Percentiles rank a stretch among this genome's conserved stretches.
These are phyloP conservation scores for Anadara kagoshimensis DNA, from an alignment of 1,140 invertebrate genomes.

Conservation along the genomic window DNA sequence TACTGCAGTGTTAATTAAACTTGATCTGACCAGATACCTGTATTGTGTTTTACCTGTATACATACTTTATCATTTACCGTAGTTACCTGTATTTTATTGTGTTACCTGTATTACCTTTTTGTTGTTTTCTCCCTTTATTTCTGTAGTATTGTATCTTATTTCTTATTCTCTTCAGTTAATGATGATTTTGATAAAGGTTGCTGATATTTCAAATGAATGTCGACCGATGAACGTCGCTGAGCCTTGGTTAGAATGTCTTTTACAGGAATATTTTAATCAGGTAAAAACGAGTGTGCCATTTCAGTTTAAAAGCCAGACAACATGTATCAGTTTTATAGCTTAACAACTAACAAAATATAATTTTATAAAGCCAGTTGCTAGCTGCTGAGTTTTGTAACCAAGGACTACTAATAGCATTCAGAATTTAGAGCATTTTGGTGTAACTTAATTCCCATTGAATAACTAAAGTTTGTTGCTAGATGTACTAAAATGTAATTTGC, in stretches of 20 bases:
- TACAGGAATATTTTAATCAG: constrained; percentile 76
- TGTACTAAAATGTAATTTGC: too few relatives aligned
- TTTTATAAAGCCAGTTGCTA: too few relatives aligned
- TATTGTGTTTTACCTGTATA: too few relatives aligned
- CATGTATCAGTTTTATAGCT: not conserved
- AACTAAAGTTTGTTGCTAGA: too few relatives aligned
- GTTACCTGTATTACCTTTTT: not conserved
- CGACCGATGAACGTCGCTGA: constrained; percentile 89
- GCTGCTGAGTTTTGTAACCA: too few relatives aligned
- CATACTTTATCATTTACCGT: too few relatives aligned
- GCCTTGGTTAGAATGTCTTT: constrained; percentile 87
- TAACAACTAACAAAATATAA: not conserved
- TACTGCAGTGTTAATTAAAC: too few relatives aligned
- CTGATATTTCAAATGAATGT: constrained; percentile 91
- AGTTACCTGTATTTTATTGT: not conserved
- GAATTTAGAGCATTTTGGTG: not conserved
- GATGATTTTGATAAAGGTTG: constrained; percentile 91
- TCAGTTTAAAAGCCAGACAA: not conserved
- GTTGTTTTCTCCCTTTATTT: not conserved
- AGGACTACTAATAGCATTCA: not conserved
- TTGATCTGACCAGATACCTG: too few relatives aligned
- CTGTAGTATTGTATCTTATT: constrained; percentile 14
- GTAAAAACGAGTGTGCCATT: constrained; percentile 42
- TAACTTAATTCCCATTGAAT: not conserved
- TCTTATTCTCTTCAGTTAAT: constrained; percentile 78